phyloP scores from a whole-genome alignment of 30 jellyfish, hydroid and myxozoan species.

The Catostylus mosaicus region DNA sequence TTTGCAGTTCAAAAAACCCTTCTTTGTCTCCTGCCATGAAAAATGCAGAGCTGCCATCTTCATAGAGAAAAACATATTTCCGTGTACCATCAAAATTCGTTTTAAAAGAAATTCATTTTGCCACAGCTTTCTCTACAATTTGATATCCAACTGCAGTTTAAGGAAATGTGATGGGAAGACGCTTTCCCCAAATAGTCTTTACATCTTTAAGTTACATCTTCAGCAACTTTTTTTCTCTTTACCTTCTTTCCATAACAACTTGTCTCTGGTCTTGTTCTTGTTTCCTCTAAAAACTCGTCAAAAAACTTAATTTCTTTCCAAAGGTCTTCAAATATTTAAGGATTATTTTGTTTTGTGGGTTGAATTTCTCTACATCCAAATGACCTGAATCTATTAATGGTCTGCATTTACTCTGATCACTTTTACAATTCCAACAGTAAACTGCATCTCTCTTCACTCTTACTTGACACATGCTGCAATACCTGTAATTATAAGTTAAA shows the following conservation, averaged over 20 bases:
- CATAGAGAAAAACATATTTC: slow-evolving; percentile 38
- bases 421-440: slow-evolving; percentile 43
- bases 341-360: neutral
- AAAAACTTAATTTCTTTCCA: neutral
- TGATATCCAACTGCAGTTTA: slow-evolving; percentile 6
- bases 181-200: slow-evolving; percentile 30
- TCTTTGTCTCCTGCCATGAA: slow-evolving; percentile 43
- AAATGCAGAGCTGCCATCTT: slow-evolving; percentile 43
- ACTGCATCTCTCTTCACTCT: slow-evolving; percentile 15
- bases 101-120: slow-evolving; percentile 52
- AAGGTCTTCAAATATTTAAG: neutral
- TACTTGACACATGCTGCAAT: slow-evolving; percentile 15
- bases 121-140: slow-evolving; percentile 17
- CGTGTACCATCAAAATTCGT: slow-evolving; percentile 5
- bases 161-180: slow-evolving; percentile 30
- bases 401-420: slow-evolving; percentile 43
- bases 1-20: slow-evolving; percentile 40
- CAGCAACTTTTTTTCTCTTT: neutral
- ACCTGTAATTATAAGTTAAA: neutral
- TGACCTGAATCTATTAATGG: slow-evolving; percentile 11
- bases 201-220: slow-evolving; percentile 7
- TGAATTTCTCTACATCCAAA: slow-evolving; percentile 27
- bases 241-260: neutral
- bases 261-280: slow-evolving; percentile 1
- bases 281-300: neutral